These are phyloP conservation scores for Astreopora myriophthalma DNA, from an alignment of 64 coral and sea anemone genomes.

Conservation along the genomic window DNA sequence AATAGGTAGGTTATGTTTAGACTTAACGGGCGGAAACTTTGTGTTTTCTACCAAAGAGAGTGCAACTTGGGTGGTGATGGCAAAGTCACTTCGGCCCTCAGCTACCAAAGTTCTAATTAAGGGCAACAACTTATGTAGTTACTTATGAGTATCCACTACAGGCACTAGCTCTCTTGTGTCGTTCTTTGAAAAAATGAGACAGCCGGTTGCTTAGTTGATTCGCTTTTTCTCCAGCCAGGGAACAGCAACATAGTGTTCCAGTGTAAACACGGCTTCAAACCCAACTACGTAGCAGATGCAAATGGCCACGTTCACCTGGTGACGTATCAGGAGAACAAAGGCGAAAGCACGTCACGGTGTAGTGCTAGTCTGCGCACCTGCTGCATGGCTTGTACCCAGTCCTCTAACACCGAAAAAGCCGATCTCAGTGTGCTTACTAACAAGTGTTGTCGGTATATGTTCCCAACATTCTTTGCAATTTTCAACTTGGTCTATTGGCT, in stretches of 20 bases:
- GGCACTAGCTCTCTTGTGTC: too few relatives aligned
- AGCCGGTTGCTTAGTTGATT: neutral
- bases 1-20: too few relatives aligned
- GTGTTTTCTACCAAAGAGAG: too few relatives aligned
- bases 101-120: too few relatives aligned
- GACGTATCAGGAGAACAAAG: conserved; percentile 37
- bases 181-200: too few relatives aligned
- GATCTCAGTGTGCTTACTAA: conserved; percentile 64
- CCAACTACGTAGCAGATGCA: conserved; percentile 55
- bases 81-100: too few relatives aligned
- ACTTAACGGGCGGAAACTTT: too few relatives aligned
- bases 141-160: too few relatives aligned
- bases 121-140: too few relatives aligned
- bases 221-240: neutral
- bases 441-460: conserved; percentile 77
- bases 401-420: neutral
- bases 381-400: conserved; percentile 9
- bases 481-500: conserved; percentile 89
- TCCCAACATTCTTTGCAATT: conserved; percentile 54
- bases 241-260: conserved; percentile 52
- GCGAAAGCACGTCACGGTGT: neutral
- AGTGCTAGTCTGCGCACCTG: conserved; percentile 5
- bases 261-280: conserved; percentile 73
- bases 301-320: conserved; percentile 60
- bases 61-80: too few relatives aligned